Base-by-base conservation (phyloP, 2,888 invertebrate genomes). In the Protonemura montana region DNA sequence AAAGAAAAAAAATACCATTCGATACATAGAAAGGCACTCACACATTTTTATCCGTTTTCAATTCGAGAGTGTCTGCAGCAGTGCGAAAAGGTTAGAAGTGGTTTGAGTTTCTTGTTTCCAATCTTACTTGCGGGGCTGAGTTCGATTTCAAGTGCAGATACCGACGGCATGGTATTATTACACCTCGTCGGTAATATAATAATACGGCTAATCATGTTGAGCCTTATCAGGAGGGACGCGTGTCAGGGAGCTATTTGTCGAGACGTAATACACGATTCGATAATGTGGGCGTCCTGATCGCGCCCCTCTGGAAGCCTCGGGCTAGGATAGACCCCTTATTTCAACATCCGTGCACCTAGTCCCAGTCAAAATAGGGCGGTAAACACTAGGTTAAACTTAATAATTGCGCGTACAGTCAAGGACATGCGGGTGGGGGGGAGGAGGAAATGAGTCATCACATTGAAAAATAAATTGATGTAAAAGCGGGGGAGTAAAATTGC, bases 201-300 rank as follows among this genome's bases (percentile, higher is more conserved):
- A 59, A 59, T 59, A 59, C 59, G 59, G 2, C 6, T 59, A 59
- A 59, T 59, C 59, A 59, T 59, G 59, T 59, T 21, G 59, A 59
- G 21, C 21, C 59, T 59, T 59, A 59, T 59, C 59, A 13, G 21
- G 13, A n/a, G n/a, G 21, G 59, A 13, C 26, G 78, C 78, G 78
- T 78, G 78, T 78, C 78, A 26, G 26, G 26, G 13, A 26, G 78
- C 78, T 13, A 78, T 78, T 78, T 78, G 59, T 59, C 59, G 59
- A 13, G 59, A 59, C 59, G 59, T 59, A 59, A 59, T 59, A 59
- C 59, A 21, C 59, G 59, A 59, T 21, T 13, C 59, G 59, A 59
- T 59, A 59, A 59, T 59, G 13, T 59, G 59, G 59, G 59, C 59
- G 59, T 59, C 59, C 21, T 59, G 59, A 3, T 35, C 35, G 35